Conservation (phyloP, 2,797 vertebrate species). For the Pygocentrus nattereri region DNA sequence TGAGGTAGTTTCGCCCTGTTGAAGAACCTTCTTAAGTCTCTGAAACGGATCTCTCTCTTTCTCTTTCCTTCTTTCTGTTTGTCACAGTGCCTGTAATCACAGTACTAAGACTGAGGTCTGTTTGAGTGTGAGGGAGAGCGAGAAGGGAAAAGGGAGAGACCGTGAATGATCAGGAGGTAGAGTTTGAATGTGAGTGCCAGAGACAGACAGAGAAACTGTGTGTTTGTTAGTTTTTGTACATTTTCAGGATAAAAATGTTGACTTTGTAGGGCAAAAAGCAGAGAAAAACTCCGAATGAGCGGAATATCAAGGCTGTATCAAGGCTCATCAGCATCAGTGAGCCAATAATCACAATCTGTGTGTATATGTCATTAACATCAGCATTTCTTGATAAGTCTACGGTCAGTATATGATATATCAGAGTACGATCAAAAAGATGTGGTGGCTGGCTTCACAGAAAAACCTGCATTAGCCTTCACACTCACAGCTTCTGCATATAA, state of each 20-base stretch:
- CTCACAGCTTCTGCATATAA: too few species aligned
- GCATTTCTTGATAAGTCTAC: too few species aligned
- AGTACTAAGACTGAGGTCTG: conserved; percentile 22
- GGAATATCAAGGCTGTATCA: too few species aligned
- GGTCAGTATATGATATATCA: too few species aligned
- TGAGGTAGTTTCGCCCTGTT: background rate
- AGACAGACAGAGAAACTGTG: background rate
- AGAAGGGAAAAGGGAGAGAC: background rate
- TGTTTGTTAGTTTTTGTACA: background rate
- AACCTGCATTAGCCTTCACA: too few species aligned
- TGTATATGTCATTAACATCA: too few species aligned
- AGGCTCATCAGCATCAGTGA: too few species aligned
- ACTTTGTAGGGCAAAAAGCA: too few species aligned
- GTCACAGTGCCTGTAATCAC: conserved; percentile 39
- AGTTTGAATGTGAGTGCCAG: conserved; percentile 18
- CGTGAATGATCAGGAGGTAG: background rate
- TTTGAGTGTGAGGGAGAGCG: background rate
- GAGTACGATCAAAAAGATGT: too few species aligned
- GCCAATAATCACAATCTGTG: too few species aligned
- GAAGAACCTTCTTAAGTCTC: background rate
- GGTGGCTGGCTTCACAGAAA: too few species aligned
- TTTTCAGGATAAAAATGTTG: background rate
- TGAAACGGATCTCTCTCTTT: background rate
- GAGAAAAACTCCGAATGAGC: too few species aligned
- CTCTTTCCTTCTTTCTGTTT: background rate